phyloP scores from a whole-genome alignment of 2,797 vertebrate species.

The Silurus lanzhouensis region DNA sequence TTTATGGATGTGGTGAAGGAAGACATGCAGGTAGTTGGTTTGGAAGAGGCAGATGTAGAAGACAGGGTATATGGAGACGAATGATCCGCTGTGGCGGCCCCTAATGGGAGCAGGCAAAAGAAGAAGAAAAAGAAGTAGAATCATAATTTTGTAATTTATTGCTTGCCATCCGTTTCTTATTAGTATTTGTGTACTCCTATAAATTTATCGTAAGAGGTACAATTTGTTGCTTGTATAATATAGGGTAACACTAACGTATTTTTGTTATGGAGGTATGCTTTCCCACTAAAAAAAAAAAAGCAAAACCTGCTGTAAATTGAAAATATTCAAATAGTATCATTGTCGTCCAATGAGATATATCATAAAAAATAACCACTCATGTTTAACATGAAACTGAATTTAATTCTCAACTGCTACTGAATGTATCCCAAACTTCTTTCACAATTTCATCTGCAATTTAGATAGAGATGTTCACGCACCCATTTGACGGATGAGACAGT shows the following conservation, averaged over 20 bases:
- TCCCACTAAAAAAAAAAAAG: neutral
- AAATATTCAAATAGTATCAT: neutral
- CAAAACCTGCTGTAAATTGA: neutral
- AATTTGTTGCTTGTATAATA: neutral
- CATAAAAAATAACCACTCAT: neutral
- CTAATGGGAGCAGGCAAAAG: too few species aligned
- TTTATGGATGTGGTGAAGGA: too few species aligned
- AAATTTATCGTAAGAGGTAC: neutral
- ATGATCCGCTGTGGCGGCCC: too few species aligned
- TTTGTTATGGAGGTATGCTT: neutral
- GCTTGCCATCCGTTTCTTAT: neutral
- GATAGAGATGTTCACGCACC: conserved; percentile 26
- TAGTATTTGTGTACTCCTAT: neutral
- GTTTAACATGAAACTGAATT: conserved; percentile 33
- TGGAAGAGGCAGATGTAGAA: too few species aligned
- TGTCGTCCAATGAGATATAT: neutral
- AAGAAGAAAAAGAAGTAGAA: too few species aligned
- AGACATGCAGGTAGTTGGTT: too few species aligned
- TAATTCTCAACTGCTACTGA: conserved; percentile 7
- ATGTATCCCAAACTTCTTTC: conserved; percentile 11
- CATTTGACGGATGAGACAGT: conserved; percentile 53
- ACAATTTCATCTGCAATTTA: conserved; percentile 6
- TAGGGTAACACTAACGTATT: neutral
- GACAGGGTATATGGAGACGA: too few species aligned
- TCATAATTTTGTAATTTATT: too few species aligned